Conservation (phyloP, 2,888 invertebrate species). For the Volucella zonaria region DNA sequence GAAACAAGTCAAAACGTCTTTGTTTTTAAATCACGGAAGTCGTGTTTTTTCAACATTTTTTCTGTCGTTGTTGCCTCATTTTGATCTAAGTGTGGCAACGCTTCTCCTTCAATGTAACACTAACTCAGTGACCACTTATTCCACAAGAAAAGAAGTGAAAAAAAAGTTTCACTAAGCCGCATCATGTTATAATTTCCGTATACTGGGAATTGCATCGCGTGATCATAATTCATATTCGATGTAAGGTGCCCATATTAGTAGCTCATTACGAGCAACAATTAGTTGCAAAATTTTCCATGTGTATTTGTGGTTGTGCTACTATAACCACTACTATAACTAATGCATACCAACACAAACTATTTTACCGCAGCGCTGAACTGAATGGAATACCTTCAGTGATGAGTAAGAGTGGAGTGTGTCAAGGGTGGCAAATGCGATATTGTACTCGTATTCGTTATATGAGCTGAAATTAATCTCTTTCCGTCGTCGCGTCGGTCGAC, state of each 20-base stretch:
- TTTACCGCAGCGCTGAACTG: too few species aligned
- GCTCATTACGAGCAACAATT: constrained; percentile 27
- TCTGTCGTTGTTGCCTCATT: too few species aligned
- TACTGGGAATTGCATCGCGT: constrained; percentile 41
- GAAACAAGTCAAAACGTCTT: too few species aligned
- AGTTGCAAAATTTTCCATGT: constrained; percentile 38
- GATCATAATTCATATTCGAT: constrained; percentile 54
- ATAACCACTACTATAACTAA: not conserved
- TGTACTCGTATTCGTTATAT: not conserved
- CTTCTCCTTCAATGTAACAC: constrained; percentile 7
- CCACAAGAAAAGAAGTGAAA: not conserved
- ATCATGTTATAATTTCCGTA: constrained; percentile 22
- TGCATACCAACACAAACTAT: not conserved
- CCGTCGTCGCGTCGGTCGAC: not conserved
- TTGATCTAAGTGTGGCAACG: constrained; percentile 7
- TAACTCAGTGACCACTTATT: not conserved
- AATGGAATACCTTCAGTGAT: constrained; percentile 22
- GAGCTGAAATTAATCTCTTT: constrained; percentile 15
- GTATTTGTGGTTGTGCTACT: not conserved
- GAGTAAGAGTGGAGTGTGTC: constrained; percentile 52
- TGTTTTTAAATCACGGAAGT: too few species aligned
- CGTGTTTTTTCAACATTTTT: not conserved
- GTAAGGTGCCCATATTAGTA: constrained; percentile 12
- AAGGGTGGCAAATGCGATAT: constrained; percentile 49
- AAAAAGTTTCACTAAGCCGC: not conserved